Base-by-base conservation (phyloP, 2,113 vertebrate species). In the Camelus bactrianus region DNA sequence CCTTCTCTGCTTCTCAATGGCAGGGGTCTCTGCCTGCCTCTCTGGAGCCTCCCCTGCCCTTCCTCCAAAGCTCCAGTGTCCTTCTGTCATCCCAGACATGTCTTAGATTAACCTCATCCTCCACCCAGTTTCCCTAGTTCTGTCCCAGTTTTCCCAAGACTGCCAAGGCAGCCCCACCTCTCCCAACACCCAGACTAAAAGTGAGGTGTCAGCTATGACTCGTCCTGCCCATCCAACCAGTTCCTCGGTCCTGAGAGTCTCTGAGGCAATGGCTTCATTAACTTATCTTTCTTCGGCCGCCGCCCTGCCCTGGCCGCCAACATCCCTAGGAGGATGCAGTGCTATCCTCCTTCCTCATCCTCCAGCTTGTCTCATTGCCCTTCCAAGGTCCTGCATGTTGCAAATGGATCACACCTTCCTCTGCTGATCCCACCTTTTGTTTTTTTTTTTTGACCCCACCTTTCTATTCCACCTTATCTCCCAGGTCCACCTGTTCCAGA, bases 301-400 rank as follows among this genome's bases (percentile, higher is more conserved):
- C 16, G 8, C n/a, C 35, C 58, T 8, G 42, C 56, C 91, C 69
- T 19, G 24, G 87, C 50, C 0, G 0, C 72, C 46, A 11, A 1
- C 58, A 13, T 72, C 82, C 62, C 22, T 15, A 11, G 17, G 5
- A 84, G 58, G 64, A 19, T 8, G 28, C 22, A 48, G 14, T 24
- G 2, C 56, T 4, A 0, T 6, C n/a, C 10, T 60, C 64, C 54
- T 38, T 35, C 56, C 52, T 56, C 1, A 0, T 26, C 42, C n/a
- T 52, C 35, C 19, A 2, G 28, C 35, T 56, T 35, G 42, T 22
- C n/a, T 91, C 64, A 1, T 14, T 42, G 62, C 38, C 70, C 42
- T 38, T 16, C 32, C 22, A 14, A 6, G 24, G 6, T 90, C 3
- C n/a, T 3, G 1, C 8, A 3, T 4, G 28, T 28, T 0, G 0